Base-by-base conservation (phyloP, 2,888 invertebrate species). In the Lagria hirta region DNA sequence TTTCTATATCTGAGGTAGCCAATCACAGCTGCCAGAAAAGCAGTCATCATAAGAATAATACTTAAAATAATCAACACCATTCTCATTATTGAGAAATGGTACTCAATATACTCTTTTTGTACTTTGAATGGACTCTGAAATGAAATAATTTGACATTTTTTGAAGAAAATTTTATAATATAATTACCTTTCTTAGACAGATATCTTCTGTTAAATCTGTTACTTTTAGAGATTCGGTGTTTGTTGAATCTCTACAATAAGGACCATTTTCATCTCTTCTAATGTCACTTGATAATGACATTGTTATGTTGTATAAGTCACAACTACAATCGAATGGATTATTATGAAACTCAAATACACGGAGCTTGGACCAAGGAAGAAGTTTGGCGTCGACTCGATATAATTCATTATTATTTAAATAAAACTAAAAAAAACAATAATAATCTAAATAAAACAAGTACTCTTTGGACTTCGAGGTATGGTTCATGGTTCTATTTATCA, bases 251-350 rank as follows among this genome's bases (percentile, higher is more conserved):
- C 57, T 52, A 43, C 71, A 71, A 22, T 41, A 56, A 0, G 70
- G 68, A 2, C 62, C 64, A 21, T 66, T 58, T 32, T 50, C 47
- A 7, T 51, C 49, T 22, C 51, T 49, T 23, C 49, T 64, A 13
- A 70, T 62, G 5, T 52, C 51, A 5, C 42, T 46, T 4, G 54
- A 44, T 22, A 70, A 42, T 7, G 53, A 52, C 24, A 29, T 48
- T 1, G 62, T 53, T n/a, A 70, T 68, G 37, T 70, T 64, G 48
- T 63, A 66, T 5, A 78, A 51, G 3, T 70, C 64, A 61, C 85
- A 85, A 61, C 80, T 78, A 62, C 85, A 85, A 22, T 76, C 67
- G 76, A 85, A 80, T 35, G 74, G 77, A 70, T 85, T 85, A n/a
- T 77, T 78, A 1, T 74, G 71, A 63, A 83, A 75, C 49, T 79